Evolutionary conservation across 2,113 vertebrate genomes (phyloP), one percentile per base, ranked within the genome.

Genomic region (Thunnus maccoyii): DNA sequence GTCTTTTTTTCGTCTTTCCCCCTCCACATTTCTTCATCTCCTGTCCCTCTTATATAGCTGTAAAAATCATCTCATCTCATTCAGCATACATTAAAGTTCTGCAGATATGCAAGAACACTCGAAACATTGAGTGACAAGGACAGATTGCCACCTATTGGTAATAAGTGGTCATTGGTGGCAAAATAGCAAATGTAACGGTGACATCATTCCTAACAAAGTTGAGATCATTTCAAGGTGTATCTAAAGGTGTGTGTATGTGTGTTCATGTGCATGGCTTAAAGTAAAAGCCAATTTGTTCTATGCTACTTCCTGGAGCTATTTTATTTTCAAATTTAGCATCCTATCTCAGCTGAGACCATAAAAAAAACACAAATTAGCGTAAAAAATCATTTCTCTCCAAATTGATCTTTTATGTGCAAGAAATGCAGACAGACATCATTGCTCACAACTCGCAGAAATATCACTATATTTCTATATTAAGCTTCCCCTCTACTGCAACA

Each of bases 81-180:
- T 80, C 76, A 75, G 47, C 70, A 72, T 76, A 76, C 75, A 82
- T 86, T 85, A 76, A 87, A 75, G 75, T 77, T 86, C 72, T 72
- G 44, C 56, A 70, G 76, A 84, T 64, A 73, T 55, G 66, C 57
- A 14, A 18, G 54, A 64, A 17, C 68, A 54, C 71, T 64, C 58
- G 11, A 27, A 54, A 47, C 77, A 72, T 18, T 65, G 79, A 89
- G 83, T 78, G 82, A 88, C 87, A 93, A 89, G 88, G 80, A 83
- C 72, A 91, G 84, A 94, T 89, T 93, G 91, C 92, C 91, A 92
- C 84, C 93, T 93, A 86, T 93, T 87, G 93, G 92, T 85, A 85
- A 85, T 65, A 83, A 71, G 60, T 20, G 17, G 81, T 64, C 80
- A 90, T 75, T 72, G 76, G 56, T 67, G 17, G 52, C 27, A 73